Base-by-base conservation (phyloP, 1,140 invertebrate species). In the Euwallacea fornicatus region DNA sequence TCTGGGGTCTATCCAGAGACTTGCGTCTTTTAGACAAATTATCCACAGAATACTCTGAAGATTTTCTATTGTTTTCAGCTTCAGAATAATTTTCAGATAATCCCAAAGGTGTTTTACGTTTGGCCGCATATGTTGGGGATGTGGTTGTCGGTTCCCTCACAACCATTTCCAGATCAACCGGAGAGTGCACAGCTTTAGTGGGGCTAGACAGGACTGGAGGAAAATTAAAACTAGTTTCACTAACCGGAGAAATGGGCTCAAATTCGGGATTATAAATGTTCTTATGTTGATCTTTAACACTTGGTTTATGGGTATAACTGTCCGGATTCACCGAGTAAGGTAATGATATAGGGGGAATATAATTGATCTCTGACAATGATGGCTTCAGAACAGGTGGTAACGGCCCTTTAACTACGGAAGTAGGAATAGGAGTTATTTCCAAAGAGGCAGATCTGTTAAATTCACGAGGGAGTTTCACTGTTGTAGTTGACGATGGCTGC, bases 241-340 rank as follows among this genome's bases (percentile, higher is more conserved):
- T 66, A 7, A 61, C 69, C 6, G 70, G 70, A n/a, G 70, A 71
- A 11, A 71, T 71, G 2, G 70, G 70, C 13, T 71, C 70, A 13
- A 71, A 62, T 66, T 71, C 60, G 7, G 70, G 70, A 8, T 44
- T 60, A 55, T 71, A 71, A 60, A 66, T 66, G 0, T 7, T 13
- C 41, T 71, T 71, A 11, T 64, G 7, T 43, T 9, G 43, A 46
- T 33, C 4, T 33, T 33, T 33, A 33, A 33, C 21, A 33, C 21
- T 33, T 4, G 21, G 21, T 55, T 11, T 41, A 50, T 8, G 64
- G 8, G 11, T 11, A n/a, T 15, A 53, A 43, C 2, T 43, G 42
- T 9, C 16, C 33, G 7, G 16, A 4, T 13, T 43, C 43, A 16
- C 11, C 8, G 13, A 41, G 33, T 60, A 68, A 56, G 66, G 55